Conservation (phyloP, 2,888 invertebrate species). For the Erpobdella octoculata region DNA sequence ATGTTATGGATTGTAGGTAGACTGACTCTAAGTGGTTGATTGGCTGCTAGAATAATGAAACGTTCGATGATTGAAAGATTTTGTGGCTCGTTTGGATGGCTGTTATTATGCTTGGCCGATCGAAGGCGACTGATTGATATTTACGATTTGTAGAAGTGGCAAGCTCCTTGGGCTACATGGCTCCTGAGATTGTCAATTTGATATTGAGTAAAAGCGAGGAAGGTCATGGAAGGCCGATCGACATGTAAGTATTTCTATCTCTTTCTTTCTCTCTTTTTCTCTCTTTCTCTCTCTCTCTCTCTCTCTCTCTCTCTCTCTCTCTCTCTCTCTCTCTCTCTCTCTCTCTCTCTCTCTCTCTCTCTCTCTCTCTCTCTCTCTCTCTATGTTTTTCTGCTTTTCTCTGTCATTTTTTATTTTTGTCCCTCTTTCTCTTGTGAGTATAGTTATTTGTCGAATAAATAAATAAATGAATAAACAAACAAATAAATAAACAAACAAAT, state of each 20-base stretch:
- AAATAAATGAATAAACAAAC: too few relatives aligned
- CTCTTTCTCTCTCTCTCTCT: not conserved
- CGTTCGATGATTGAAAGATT: too few relatives aligned
- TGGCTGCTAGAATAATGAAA: too few relatives aligned
- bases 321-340: not conserved
- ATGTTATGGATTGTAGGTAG: too few relatives aligned
- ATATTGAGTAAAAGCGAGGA: conserved; percentile 4
- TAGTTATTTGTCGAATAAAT: too few relatives aligned
- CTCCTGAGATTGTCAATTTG: conserved; percentile 12
- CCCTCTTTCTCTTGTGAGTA: too few relatives aligned
- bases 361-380: not conserved
- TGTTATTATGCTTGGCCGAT: too few relatives aligned
- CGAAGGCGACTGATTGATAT: too few relatives aligned
- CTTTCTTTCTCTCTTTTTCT: not conserved
- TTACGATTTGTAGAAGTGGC: conserved; percentile 16
- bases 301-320: not conserved
- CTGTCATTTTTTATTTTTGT: not conserved
- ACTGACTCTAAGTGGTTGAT: too few relatives aligned
- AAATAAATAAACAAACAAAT: too few relatives aligned
- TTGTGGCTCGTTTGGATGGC: too few relatives aligned
- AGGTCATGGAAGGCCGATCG: conserved; percentile 17
- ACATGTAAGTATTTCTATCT: conserved; percentile 12
- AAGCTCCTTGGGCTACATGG: conserved; percentile 17
- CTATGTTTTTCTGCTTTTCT: not conserved
- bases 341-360: not conserved